Conservation (phyloP, 2,113 vertebrate genomes). For the Cavia aperea region DNA sequence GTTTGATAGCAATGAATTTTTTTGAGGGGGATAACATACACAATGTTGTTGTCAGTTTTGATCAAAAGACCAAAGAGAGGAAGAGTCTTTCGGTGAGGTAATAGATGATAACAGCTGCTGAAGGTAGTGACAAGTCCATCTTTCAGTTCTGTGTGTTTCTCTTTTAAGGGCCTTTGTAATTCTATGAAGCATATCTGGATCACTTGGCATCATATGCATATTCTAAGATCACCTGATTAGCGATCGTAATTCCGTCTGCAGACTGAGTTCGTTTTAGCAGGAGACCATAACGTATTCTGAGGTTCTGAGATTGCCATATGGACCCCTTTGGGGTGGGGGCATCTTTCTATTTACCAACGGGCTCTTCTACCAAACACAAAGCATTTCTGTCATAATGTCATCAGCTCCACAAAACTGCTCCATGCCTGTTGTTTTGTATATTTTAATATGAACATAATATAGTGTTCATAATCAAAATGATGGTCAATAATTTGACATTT, state of each 20-base stretch:
- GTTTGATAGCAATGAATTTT: neutral
- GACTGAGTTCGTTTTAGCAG: neutral
- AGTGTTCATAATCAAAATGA: neutral
- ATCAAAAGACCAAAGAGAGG: neutral
- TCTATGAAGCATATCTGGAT: neutral
- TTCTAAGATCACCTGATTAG: neutral
- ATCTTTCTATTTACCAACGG: neutral
- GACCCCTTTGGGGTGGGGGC: neutral
- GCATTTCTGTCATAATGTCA: neutral
- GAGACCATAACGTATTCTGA: neutral
- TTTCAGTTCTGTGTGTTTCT: neutral
- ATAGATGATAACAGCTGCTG: neutral
- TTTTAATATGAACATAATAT: neutral
- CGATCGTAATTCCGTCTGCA: neutral
- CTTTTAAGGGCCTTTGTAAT: neutral
- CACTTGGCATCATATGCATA: neutral
- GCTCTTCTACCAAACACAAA: neutral
- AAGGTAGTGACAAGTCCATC: neutral
- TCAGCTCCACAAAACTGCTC: neutral
- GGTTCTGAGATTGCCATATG: neutral
- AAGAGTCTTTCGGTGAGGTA: accelerated
- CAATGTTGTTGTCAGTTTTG: neutral
- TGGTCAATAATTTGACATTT: neutral
- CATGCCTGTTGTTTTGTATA: neutral
- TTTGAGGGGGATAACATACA: neutral